Conservation (phyloP, 2,888 invertebrate genomes). For the Hydropsyche betteni region DNA sequence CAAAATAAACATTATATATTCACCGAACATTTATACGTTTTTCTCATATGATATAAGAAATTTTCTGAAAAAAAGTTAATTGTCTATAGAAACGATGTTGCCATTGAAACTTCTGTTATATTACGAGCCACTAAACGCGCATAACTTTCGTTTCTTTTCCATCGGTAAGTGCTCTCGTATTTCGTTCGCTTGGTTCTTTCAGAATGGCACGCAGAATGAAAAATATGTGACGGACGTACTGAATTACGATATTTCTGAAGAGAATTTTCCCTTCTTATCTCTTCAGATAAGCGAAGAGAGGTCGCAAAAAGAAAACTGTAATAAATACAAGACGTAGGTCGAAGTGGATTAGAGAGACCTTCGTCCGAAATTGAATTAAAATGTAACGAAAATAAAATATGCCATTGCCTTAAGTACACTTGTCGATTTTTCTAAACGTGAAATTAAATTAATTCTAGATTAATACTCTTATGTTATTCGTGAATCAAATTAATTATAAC, state of each 20-base stretch:
- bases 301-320: slow-evolving; percentile 10
- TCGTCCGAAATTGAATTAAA: slow-evolving; percentile 12
- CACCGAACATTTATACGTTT: too few relatives aligned
- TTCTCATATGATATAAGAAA: too few relatives aligned
- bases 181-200: not conserved
- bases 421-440: not conserved
- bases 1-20: not conserved
- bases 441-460: not conserved
- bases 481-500: not conserved
- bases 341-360: slow-evolving; percentile 10
- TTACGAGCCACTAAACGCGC: too few relatives aligned
- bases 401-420: too few relatives aligned
- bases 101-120: too few relatives aligned
- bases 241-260: slow-evolving; percentile 25
- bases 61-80: too few relatives aligned
- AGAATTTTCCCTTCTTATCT: not conserved
- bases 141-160: slow-evolving; percentile 1
- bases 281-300: slow-evolving; percentile 18
- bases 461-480: not conserved
- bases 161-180: slow-evolving; percentile 19
- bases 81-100: too few relatives aligned
- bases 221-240: slow-evolving; percentile 19
- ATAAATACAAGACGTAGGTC: slow-evolving; percentile 21
- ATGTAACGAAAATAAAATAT: not conserved
- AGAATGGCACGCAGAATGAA: slow-evolving; percentile 11